Conservation (phyloP, 2,113 vertebrate species). For the Sminthopsis crassicaudata region DNA sequence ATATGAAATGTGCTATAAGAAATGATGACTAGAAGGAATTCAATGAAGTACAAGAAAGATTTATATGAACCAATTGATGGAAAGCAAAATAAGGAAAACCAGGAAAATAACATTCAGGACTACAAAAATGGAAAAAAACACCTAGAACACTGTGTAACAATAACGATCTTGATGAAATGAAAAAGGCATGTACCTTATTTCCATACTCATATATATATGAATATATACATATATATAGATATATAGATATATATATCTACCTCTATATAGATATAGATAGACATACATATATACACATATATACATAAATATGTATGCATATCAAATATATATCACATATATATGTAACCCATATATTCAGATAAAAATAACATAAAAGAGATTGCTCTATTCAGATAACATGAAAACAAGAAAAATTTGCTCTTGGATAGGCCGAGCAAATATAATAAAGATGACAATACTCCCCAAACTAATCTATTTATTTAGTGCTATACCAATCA, state of each 20-base stretch:
- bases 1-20: background rate
- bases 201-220: no score
- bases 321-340: background rate
- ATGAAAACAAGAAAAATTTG: background rate
- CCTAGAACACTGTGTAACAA: background rate
- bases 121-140: background rate
- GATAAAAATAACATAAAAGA: background rate
- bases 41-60: background rate
- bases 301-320: background rate
- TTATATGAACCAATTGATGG: background rate
- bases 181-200: background rate
- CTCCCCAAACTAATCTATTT: no score
- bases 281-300: no score
- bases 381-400: background rate
- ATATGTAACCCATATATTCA: background rate
- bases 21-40: background rate
- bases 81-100: background rate
- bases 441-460: no score
- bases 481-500: no score
- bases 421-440: no score
- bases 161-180: background rate
- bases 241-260: background rate
- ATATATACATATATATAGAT: no score
- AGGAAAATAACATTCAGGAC: background rate
- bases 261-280: background rate